Base-by-base conservation (phyloP, 1,140 invertebrate species). In the Periplaneta americana region DNA sequence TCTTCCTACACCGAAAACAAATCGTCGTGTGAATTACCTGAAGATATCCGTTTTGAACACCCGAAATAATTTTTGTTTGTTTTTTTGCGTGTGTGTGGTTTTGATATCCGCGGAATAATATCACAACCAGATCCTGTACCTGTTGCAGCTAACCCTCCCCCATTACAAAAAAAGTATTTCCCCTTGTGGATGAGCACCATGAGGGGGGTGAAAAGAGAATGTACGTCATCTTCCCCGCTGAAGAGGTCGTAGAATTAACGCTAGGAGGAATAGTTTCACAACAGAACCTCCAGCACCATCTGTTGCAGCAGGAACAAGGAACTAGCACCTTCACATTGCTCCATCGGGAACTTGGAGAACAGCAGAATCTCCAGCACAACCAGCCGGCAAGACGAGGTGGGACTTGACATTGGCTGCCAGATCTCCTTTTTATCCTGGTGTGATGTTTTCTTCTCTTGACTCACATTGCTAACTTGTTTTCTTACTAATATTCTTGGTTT, bases 141-240 rank as follows among this genome's bases (percentile, higher is more conserved):
- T 66, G 48, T 28, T n/a, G 48, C 48, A 66, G 28, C 22, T n/a
- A 66, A 66, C 48, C 48, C 48, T 66, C 48, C 48, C 48, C 22
- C 8, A 66, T 66, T 66, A 13, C 22, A n/a, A 66, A 1, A n/a
- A 48, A n/a, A 8, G 1, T n/a, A 57, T 5, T 11, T n/a, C 48
- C 48, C 48, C 48, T 66, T 66, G 22, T 66, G 48, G 48, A 66
- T 28, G 22, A 28, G 34, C 76, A 78, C 34, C 76, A 78, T 78
- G 76, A 36, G 34, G 74, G 81, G 81, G 81, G 81, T 57, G 81
- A 31, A 18, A 57, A 36, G 81, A 81, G 75, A 48, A 81, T 81
- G 81, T 81, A 81, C 81, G 81, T 81, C 75, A 81, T 81, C 76
- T 81, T 81, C 48, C 81, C 81, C 28, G 81, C 81, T 81, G 81